phyloP scores from a whole-genome alignment of 2,113 vertebrate genomes.

The Chroicocephalus ridibundus region DNA sequence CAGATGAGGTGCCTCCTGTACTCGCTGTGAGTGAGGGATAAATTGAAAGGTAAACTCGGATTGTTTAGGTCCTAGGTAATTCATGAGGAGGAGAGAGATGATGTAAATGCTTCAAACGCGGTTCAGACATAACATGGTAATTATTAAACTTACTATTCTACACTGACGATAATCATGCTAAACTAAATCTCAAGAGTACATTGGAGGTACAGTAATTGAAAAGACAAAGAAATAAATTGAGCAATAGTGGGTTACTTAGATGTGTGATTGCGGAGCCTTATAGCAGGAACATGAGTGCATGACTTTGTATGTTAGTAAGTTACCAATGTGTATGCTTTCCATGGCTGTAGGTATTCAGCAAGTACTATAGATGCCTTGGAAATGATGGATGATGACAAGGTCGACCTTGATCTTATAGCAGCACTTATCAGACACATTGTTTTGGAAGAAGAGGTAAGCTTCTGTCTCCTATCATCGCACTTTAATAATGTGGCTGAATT shows the following conservation, averaged over 20 bases:
- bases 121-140: background rate
- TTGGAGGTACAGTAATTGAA: background rate
- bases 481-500: background rate
- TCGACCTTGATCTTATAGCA: slow-evolving; percentile 90
- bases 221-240: background rate
- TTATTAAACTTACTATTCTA: background rate
- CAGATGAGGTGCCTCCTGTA: background rate
- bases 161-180: accelerated
- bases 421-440: slow-evolving; percentile 93
- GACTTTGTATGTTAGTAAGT: background rate
- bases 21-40: background rate
- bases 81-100: background rate
- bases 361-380: slow-evolving; percentile 83
- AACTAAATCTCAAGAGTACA: background rate
- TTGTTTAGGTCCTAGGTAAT: background rate
- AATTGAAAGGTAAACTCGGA: background rate
- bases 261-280: background rate
- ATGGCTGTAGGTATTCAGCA: slow-evolving; percentile 84
- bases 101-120: background rate
- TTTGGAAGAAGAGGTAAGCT: slow-evolving; percentile 85
- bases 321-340: background rate
- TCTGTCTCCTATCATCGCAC: background rate
- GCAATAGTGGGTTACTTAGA: background rate
- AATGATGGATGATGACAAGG: slow-evolving; percentile 92
- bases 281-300: background rate